Conservation (phyloP, 2,888 invertebrate genomes). For the Cantharis flavilabris region DNA sequence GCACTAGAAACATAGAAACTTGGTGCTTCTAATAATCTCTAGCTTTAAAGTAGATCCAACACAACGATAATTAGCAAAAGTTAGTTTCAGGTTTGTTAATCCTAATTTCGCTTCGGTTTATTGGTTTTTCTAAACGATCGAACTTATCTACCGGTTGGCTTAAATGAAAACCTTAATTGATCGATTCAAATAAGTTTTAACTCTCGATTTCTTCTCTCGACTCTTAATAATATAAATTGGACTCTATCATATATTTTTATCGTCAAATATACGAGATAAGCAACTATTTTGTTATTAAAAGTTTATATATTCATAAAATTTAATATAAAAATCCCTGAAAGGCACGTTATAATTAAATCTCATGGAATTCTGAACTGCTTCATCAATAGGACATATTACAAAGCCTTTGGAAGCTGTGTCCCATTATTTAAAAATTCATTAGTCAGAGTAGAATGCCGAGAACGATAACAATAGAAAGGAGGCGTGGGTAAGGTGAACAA, state of each 20-base stretch:
- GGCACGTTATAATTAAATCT: slow-evolving; percentile 37
- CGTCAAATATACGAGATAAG: neutral
- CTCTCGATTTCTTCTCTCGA: neutral
- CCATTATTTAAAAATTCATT: slow-evolving; percentile 41
- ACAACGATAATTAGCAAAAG: slow-evolving; percentile 22
- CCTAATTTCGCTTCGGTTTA: slow-evolving; percentile 22
- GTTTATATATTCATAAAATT: slow-evolving; percentile 22
- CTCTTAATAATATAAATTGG: neutral
- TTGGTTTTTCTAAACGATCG: slow-evolving; percentile 15
- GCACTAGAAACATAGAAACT: neutral
- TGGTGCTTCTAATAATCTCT: neutral
- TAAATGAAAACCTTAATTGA: slow-evolving; percentile 4
- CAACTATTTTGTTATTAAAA: neutral
- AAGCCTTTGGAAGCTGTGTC: slow-evolving; percentile 36
- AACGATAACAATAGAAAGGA: slow-evolving; percentile 20
- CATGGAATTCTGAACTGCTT: slow-evolving; percentile 37
- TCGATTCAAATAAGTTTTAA: slow-evolving; percentile 3
- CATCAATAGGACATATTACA: slow-evolving; percentile 39
- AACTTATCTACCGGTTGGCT: slow-evolving; percentile 5
- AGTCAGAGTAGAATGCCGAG: slow-evolving; percentile 31
- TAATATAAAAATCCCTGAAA: slow-evolving; percentile 24
- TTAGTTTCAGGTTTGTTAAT: slow-evolving; percentile 23
- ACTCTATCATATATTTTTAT: neutral
- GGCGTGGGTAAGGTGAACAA: slow-evolving; percentile 21
- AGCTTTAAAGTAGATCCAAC: slow-evolving; percentile 20